Conservation (phyloP, 1,140 invertebrate species). For the Subanguina moxae region DNA sequence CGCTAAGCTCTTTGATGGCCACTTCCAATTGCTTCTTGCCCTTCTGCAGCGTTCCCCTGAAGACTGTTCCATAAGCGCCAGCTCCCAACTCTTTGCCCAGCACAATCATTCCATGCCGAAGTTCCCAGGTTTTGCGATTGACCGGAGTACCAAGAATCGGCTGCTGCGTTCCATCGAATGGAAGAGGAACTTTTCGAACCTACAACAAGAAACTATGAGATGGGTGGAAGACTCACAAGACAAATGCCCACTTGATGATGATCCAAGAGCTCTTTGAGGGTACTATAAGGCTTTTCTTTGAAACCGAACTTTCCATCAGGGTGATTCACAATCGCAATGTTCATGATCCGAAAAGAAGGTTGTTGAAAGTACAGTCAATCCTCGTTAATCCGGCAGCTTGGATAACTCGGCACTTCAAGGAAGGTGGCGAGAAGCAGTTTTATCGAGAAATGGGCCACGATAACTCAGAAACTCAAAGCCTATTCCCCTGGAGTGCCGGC, state of each 20-base stretch:
- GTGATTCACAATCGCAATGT: not conserved
- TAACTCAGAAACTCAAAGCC: too few relatives aligned
- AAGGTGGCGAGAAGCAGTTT: too few relatives aligned
- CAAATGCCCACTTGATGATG: not conserved
- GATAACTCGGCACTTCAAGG: too few relatives aligned
- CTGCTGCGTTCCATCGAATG: slow-evolving; percentile 8
- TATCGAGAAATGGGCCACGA: too few relatives aligned
- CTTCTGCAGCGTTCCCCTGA: slow-evolving; percentile 35
- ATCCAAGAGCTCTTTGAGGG: not conserved
- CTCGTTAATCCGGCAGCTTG: too few relatives aligned
- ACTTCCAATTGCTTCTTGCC: slow-evolving; percentile 15
- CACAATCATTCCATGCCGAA: slow-evolving; percentile 41
- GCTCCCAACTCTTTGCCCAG: slow-evolving; percentile 40
- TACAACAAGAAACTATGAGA: not conserved
- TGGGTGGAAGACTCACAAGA: not conserved
- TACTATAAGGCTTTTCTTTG: not conserved
- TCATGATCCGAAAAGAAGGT: not conserved
- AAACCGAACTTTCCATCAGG: not conserved
- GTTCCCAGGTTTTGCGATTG: slow-evolving; percentile 35
- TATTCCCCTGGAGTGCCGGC: not conserved
- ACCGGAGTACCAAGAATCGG: slow-evolving; percentile 27
- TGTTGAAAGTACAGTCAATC: too few relatives aligned
- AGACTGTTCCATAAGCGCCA: slow-evolving; percentile 52
- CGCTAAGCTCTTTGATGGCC: slow-evolving; percentile 42
- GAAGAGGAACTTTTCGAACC: slow-evolving; percentile 11